Evolutionary conservation across 2,797 vertebrate species (phyloP).

Genomic region (Coracias cyanogaster): DNA sequence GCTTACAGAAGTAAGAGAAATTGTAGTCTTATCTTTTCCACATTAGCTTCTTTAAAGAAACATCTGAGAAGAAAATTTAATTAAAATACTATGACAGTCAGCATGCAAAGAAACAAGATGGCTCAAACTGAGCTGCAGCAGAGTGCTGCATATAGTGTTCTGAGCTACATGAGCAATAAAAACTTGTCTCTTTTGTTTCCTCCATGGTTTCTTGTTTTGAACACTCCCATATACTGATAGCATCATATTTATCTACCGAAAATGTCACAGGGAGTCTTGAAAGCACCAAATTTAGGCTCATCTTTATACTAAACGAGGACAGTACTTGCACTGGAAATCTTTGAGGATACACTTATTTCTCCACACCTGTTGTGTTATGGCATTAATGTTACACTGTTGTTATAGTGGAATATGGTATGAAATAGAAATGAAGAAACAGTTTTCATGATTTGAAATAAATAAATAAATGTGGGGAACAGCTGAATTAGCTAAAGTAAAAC

Average conservation of each 20-base stretch:
- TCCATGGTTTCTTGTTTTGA: not conserved
- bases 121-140: not conserved
- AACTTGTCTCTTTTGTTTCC: not conserved
- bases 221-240: not conserved
- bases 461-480: not conserved
- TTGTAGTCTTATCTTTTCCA: not conserved
- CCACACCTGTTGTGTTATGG: not conserved
- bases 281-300: not conserved
- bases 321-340: not conserved
- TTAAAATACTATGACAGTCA: constrained; percentile 6
- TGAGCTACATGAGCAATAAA: not conserved
- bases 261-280: not conserved
- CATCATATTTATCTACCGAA: not conserved
- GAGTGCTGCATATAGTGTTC: not conserved
- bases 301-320: not conserved
- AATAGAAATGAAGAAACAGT: not conserved
- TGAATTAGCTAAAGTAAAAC: not conserved
- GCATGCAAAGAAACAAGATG: not conserved
- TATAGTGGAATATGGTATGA: not conserved
- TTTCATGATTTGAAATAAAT: not conserved
- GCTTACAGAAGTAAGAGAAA: not conserved
- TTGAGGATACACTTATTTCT: not conserved
- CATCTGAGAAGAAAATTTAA: not conserved
- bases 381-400: not conserved
- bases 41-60: not conserved